A percentile compares a stretch with the other conserved stretches of the same genome.
phyloP scores from a whole-genome alignment of 1,140 invertebrate genomes.

The Drosophila lacteicornis region DNA sequence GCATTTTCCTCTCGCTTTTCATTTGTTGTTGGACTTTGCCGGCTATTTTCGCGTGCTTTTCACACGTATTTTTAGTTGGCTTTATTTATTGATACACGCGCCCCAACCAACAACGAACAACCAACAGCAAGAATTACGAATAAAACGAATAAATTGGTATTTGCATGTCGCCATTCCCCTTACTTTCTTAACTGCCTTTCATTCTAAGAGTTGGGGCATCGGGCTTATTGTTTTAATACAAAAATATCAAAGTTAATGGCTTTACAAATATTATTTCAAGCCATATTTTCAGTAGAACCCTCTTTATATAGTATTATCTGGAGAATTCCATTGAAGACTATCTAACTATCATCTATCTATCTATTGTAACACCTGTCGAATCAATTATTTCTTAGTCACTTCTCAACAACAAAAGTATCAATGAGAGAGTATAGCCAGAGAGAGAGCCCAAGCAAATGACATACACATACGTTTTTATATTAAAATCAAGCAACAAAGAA shows the following conservation, averaged over 20 bases:
- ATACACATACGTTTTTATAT: constrained; percentile 3
- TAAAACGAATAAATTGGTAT: constrained; percentile 24
- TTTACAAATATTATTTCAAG: not conserved
- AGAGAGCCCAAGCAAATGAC: constrained; percentile 2
- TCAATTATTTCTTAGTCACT: constrained; percentile 15
- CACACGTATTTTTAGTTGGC: constrained; percentile 71
- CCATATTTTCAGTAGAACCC: not conserved
- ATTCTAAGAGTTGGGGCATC: not conserved
- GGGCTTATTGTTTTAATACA: too few relatives aligned
- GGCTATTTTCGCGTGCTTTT: constrained; percentile 54
- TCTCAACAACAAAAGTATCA: constrained; percentile 7
- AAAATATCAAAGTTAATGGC: too few relatives aligned
- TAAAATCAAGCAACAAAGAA: constrained; percentile 37
- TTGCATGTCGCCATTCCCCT: constrained; percentile 20
- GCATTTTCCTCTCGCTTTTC: constrained; percentile 2
- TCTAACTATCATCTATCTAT: not conserved
- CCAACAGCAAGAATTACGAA: constrained; percentile 16
- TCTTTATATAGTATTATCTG: not conserved
- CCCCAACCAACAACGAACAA: constrained; percentile 18
- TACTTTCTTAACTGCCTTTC: not conserved
- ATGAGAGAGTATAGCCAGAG: constrained; percentile 6
- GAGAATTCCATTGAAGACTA: not conserved
- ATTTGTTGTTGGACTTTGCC: constrained; percentile 22
- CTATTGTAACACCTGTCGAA: constrained; percentile 9
- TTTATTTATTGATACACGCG: constrained; percentile 79